Evolutionary conservation across 1,140 invertebrate species (phyloP), one percentile per base, ranked within the genome.

Genomic region (Bombus huntii): DNA sequence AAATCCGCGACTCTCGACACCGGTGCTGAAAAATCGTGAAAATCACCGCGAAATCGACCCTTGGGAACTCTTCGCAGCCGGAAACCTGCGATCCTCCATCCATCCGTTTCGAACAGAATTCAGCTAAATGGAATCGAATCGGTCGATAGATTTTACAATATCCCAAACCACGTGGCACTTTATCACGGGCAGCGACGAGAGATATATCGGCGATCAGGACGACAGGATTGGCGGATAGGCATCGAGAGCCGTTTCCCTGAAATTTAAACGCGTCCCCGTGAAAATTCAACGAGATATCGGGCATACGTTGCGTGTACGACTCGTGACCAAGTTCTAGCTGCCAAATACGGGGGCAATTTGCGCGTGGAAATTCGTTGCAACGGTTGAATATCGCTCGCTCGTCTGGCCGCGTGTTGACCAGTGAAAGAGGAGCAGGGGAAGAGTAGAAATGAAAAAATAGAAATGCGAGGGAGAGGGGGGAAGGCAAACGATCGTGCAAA

Each of bases 401-500:
- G 81, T 66, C 42, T 15, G 71, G 25, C 9, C 22, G 31, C 22
- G 34, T n/a, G 57, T 22, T 4, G 44, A 28, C 59, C 8, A 57
- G 22, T 22, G 18, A 53, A 53, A 53, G 0, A 22, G 47, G 1
- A 8, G 5, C 5, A 22, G n/a, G 44, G 15, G 3, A 1, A 3
- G 18, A 12, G 70, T n/a, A 44, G 15, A 10, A 22, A 15, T 25
- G 12, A 42, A 42, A 72, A 42, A 70, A 37, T 37, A 22, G 8
- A 25, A 47, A 73, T 0, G 25, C 6, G 15, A 18, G 3, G 1
- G 25, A 53, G 42, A 47, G 18, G 47, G 37, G 66, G 22, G 34
- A 42, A 37, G 22, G 62, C 53, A 72, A 72, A 62, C 75, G 53
- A 47, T 72, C 42, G 39, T 42, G 83, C 68, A 80, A 84, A 84